Conservation (phyloP, 1,140 invertebrate species). For the Reticulitermes speratus region DNA sequence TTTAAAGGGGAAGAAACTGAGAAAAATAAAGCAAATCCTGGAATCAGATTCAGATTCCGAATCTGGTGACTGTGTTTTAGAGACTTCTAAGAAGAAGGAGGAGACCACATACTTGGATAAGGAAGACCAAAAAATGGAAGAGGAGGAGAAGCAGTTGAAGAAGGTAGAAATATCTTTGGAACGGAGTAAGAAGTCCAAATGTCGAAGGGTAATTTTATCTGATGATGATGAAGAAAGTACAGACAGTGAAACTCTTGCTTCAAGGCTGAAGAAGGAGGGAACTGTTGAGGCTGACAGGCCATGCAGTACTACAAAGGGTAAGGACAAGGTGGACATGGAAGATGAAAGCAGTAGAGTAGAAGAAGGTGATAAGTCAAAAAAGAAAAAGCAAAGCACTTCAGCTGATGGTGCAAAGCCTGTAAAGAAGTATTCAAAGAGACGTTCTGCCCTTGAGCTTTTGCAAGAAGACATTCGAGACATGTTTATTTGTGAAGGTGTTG, state of each 20-base stretch:
- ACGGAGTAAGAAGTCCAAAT: neutral
- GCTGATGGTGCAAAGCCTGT: neutral
- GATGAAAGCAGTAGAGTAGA: neutral
- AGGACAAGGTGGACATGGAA: neutral
- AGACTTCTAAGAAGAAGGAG: conserved; percentile 35
- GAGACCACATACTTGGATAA: neutral
- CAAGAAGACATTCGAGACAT: conserved; percentile 67
- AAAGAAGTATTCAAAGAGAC: conserved; percentile 38
- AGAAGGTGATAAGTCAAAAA: neutral
- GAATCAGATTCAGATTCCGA: conserved; percentile 30
- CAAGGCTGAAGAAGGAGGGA: neutral
- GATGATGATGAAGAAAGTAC: conserved; percentile 20
- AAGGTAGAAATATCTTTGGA: neutral
- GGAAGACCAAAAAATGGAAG: neutral
- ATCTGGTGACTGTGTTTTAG: conserved; percentile 20
- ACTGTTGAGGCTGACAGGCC: neutral
- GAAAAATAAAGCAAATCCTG: conserved; percentile 41
- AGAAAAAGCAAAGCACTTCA: neutral
- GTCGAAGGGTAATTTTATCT: neutral
- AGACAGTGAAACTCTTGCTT: conserved; percentile 23
- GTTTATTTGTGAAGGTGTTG: conserved; percentile 62
- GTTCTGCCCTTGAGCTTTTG: conserved; percentile 58
- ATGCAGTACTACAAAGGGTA: neutral
- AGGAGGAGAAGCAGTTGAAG: neutral
- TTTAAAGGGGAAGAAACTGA: conserved; percentile 40